Conservation (phyloP, 2,797 vertebrate genomes). For the Decapterus maruadsi region DNA sequence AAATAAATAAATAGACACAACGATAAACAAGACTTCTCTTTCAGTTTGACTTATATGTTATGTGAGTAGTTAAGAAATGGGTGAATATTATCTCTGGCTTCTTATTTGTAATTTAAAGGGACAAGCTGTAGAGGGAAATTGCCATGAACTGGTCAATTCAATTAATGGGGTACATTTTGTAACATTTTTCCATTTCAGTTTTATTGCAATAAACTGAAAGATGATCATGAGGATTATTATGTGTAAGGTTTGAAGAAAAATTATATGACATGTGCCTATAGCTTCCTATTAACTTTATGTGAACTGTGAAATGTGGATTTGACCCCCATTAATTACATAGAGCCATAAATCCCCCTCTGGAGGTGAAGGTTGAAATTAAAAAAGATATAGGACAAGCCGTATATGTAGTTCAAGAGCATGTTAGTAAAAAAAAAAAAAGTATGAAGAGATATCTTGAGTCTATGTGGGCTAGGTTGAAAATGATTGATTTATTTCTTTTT, state of each 20-base stretch:
- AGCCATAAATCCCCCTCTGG: conserved; percentile 19
- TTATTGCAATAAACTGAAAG: conserved; percentile 5
- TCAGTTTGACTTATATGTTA: background rate
- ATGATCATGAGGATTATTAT: background rate
- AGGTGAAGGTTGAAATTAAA: background rate
- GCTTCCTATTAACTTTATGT: conserved; percentile 16
- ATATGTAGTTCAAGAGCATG: background rate
- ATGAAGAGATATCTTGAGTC: background rate
- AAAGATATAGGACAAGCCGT: background rate
- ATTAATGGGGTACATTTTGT: background rate
- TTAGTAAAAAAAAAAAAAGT: no score
- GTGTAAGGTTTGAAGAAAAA: background rate
- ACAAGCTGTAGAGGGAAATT: background rate
- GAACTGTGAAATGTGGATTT: conserved; percentile 19
- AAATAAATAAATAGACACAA: background rate
- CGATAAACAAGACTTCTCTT: background rate
- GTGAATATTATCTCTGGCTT: background rate
- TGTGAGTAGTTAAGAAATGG: conserved; percentile 3
- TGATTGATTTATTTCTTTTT: background rate
- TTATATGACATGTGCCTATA: background rate
- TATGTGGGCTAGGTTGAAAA: background rate
- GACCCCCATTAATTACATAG: conserved; percentile 11
- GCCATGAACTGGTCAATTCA: background rate
- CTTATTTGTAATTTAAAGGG: background rate
- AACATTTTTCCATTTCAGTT: background rate